Evolutionary conservation across 2,888 invertebrate species (phyloP).

Genomic region (Chromoteleia sp.): DNA sequence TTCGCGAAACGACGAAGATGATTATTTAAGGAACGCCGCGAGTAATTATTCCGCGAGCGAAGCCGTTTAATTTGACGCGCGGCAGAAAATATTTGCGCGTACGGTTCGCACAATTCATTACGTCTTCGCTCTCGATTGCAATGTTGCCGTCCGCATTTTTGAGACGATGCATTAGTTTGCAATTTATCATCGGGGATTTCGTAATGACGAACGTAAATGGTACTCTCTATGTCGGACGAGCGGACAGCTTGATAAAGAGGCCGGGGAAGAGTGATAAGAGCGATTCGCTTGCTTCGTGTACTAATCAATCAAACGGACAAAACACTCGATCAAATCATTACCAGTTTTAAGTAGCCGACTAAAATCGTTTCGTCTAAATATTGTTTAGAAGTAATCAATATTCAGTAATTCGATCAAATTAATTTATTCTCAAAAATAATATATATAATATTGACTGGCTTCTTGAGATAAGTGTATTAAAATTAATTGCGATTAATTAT

Average conservation of each 20-base stretch:
- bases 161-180: constrained; percentile 18
- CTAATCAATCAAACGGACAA: constrained; percentile 45
- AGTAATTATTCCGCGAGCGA: constrained; percentile 12
- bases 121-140: background rate
- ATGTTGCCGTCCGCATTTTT: background rate
- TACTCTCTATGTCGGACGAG: constrained; percentile 19
- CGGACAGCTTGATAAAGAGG: constrained; percentile 36
- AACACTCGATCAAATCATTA: constrained; percentile 49
- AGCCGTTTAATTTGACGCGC: background rate
- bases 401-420: no score
- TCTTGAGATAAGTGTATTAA: no score
- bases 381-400: background rate
- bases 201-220: constrained; percentile 46
- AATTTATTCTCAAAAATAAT: no score
- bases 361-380: constrained; percentile 5
- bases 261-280: constrained; percentile 39
- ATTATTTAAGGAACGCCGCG: constrained; percentile 6
- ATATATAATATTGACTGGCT: no score
- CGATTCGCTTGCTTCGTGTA: constrained; percentile 23
- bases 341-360: constrained; percentile 18
- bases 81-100: background rate
- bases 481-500: no score
- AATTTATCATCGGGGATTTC: constrained; percentile 33
- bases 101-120: constrained; percentile 11
- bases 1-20: background rate